Evolutionary conservation across 1,140 invertebrate species (phyloP).

Genomic region (Drosophila kurseongensis): DNA sequence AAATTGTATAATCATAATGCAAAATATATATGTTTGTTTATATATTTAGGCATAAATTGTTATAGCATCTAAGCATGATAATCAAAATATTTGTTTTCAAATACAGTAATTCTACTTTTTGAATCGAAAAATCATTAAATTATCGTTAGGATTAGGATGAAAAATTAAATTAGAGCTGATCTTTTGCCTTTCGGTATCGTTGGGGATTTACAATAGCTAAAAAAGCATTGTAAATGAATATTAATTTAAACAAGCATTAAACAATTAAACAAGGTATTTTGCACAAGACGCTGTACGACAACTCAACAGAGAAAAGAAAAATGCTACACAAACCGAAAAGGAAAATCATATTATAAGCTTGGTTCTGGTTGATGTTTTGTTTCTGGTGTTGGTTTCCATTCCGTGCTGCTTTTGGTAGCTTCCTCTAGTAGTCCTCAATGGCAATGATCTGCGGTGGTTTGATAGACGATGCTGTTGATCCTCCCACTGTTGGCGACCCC

Average conservation of each 20-base stretch:
- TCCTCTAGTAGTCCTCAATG: constrained; percentile 78
- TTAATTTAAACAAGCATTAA: constrained; percentile 64
- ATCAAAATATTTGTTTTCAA: constrained; percentile 51
- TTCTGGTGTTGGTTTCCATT: constrained; percentile 8
- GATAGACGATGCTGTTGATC: constrained; percentile 48
- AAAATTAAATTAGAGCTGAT: constrained; percentile 58
- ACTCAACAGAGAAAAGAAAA: constrained; percentile 63
- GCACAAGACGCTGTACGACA: constrained; percentile 76
- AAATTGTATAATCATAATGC: constrained; percentile 60
- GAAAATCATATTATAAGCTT: constrained; percentile 35
- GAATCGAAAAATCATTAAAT: constrained; percentile 55
- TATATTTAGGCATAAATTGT: constrained; percentile 61
- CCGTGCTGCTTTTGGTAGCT: constrained; percentile 39
- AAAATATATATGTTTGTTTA: constrained; percentile 59
- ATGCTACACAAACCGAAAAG: constrained; percentile 55
- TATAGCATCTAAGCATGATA: constrained; percentile 62
- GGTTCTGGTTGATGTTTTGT: constrained; percentile 26
- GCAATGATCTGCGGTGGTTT: constrained; percentile 84
- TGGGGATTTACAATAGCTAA: constrained; percentile 48
- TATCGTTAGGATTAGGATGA: constrained; percentile 46
- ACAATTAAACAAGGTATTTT: constrained; percentile 69
- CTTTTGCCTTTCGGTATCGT: constrained; percentile 31
- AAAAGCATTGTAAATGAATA: constrained; percentile 65
- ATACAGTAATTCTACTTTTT: constrained; percentile 69
- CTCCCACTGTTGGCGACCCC: constrained; percentile 54